Percentiles rank a stretch among this genome's conserved stretches.
Conservation (phyloP, 2,797 vertebrate genomes). For the Sardinella longiceps region DNA sequence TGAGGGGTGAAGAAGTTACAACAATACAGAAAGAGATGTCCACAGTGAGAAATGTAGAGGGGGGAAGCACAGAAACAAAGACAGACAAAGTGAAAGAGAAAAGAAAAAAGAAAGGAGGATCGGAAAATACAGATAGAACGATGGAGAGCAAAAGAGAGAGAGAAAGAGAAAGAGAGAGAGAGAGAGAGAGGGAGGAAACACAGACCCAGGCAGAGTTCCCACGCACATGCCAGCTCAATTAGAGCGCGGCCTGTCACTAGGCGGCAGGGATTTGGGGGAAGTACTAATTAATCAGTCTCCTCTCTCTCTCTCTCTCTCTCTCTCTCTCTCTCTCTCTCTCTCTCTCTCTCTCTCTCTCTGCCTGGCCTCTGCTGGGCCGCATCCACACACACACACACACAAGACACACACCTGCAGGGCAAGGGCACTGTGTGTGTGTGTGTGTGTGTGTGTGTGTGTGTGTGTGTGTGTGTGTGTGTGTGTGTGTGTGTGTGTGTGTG, state of each 20-base stretch:
- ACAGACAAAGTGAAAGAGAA: not conserved
- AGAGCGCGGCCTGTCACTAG: conserved; percentile 28
- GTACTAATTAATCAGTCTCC: conserved; percentile 22
- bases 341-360: too few relatives aligned
- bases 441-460: too few relatives aligned
- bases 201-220: not conserved
- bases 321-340: too few relatives aligned
- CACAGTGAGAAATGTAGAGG: not conserved
- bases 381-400: not conserved
- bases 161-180: not conserved
- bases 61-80: not conserved
- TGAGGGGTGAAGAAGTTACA: not conserved
- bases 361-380: too few relatives aligned
- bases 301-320: too few relatives aligned
- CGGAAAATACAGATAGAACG: not conserved
- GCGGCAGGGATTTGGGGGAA: conserved; percentile 39
- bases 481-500: too few relatives aligned
- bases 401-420: not conserved
- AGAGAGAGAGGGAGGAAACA: not conserved
- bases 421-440: too few relatives aligned
- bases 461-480: too few relatives aligned
- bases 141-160: not conserved
- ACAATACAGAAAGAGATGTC: not conserved
- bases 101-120: too few relatives aligned
- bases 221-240: conserved; percentile 12